Conservation (phyloP, 2,797 vertebrate genomes). For the Trachops cirrhosus region DNA sequence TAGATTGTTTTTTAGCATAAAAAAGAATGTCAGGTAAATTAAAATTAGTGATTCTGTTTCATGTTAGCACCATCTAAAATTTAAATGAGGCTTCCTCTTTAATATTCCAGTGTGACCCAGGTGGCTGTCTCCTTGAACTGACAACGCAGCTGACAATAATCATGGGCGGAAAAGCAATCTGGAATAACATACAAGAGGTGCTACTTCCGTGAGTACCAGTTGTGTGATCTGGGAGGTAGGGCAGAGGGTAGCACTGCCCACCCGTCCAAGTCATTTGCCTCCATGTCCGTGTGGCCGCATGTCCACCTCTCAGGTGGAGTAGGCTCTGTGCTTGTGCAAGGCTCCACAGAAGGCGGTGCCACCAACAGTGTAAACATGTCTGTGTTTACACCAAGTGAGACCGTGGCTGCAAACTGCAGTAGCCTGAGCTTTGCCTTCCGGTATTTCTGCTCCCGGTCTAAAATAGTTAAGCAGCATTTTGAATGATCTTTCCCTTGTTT, state of each 20-base stretch:
- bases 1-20: neutral
- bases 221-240: neutral
- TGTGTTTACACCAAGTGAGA: neutral
- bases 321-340: neutral
- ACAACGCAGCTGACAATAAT: constrained; percentile 94
- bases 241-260: rapidly evolving
- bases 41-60: constrained; percentile 17
- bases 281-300: neutral
- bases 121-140: constrained; percentile 94
- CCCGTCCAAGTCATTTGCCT: neutral
- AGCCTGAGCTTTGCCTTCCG: neutral
- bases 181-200: constrained; percentile 97
- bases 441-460: neutral
- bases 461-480: neutral
- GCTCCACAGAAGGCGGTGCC: neutral
- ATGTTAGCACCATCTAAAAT: neutral
- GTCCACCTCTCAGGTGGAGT: neutral
- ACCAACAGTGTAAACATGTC: neutral
- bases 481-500: neutral
- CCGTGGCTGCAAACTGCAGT: neutral
- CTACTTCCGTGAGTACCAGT: constrained; percentile 90
- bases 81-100: constrained; percentile 7
- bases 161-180: constrained; percentile 97
- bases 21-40: neutral
- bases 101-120: constrained; percentile 91